Base-by-base conservation (phyloP, 2,797 vertebrate genomes). In the Meda fulgida region DNA sequence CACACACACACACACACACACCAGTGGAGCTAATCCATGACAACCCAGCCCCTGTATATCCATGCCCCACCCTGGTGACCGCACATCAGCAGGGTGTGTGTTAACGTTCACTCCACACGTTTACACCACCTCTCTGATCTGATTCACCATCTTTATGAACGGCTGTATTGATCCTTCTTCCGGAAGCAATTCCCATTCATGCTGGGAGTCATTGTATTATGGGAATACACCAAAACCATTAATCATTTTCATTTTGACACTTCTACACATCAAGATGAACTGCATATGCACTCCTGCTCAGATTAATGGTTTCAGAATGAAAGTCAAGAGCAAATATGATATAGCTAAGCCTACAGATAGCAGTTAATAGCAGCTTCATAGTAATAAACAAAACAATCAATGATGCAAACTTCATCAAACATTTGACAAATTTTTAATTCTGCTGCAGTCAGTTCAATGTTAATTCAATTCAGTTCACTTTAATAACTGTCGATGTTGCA, bases 11-110 rank as follows among this genome's bases (percentile, higher is more conserved):
- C n/a, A n/a, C n/a, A n/a, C n/a, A 67, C 16, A 67, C 65, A 78
- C 66, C 34, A 79, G 8, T 48, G 29, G 2, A 36, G 65, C 7
- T 40, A 34, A 46, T 63, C 46, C 18, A 67, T 23, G 8, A 79
- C 51, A 77, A 29, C 80, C 38, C 18, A 29, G 16, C 55, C 66
- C 2, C 4, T 3, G 23, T 72, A 21, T 60, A 70, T 58, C 29
- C 3, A 11, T 21, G 51, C 79, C 46, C 48, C 71, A 76, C 79
- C 79, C 79, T 66, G 43, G 70, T 75, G 53, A 29, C 16, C 6
- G 53, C 66, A 55, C 65, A 70, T n/a, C 66, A 81, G 79, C 66
- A 69, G 46, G 34, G 79, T 9, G 48, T 26, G 79, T 70, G 55
- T 58, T 77, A 34, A 31, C 63, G 3, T 31, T 31, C 63, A 65